These are phyloP conservation scores for Drosophila jambulina DNA, from an alignment of 1,140 invertebrate species.

Conservation along the genomic window DNA sequence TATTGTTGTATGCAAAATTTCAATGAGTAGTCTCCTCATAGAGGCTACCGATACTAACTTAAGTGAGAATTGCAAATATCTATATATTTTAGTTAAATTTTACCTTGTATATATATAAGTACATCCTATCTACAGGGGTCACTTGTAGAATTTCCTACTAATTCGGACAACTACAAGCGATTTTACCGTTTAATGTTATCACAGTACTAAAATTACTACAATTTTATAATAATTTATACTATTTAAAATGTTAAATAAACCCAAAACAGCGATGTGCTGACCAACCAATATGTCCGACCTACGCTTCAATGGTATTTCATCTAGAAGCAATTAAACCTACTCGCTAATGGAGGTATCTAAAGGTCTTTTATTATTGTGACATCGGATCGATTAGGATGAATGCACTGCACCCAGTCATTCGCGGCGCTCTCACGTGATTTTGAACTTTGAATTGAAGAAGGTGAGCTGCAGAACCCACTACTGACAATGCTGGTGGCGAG, in stretches of 20 bases:
- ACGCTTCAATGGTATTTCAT: neutral
- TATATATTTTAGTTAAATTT: neutral
- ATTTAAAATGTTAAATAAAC: neutral
- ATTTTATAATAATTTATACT: neutral
- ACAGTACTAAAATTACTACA: slow-evolving; percentile 2
- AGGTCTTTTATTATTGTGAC: neutral
- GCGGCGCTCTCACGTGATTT: neutral
- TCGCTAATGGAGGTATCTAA: neutral
- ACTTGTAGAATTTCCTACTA: neutral
- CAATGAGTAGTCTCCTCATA: neutral
- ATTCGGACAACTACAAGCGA: slow-evolving; percentile 1
- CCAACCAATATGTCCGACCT: neutral
- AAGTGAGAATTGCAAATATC: neutral
- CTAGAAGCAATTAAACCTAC: neutral
- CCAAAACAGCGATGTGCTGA: neutral
- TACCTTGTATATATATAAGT: neutral
- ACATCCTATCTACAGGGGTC: neutral
- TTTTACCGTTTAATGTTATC: slow-evolving; percentile 4
- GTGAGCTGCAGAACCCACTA: neutral
- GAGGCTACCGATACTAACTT: neutral
- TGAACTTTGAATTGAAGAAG: neutral
- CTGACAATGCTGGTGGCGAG: neutral
- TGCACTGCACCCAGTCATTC: neutral
- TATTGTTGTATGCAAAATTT: neutral
- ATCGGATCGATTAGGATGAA: neutral